Evolutionary conservation across 2,113 vertebrate species (phyloP), one percentile per base, ranked within the genome.

Genomic region (Empidonax alnorum): DNA sequence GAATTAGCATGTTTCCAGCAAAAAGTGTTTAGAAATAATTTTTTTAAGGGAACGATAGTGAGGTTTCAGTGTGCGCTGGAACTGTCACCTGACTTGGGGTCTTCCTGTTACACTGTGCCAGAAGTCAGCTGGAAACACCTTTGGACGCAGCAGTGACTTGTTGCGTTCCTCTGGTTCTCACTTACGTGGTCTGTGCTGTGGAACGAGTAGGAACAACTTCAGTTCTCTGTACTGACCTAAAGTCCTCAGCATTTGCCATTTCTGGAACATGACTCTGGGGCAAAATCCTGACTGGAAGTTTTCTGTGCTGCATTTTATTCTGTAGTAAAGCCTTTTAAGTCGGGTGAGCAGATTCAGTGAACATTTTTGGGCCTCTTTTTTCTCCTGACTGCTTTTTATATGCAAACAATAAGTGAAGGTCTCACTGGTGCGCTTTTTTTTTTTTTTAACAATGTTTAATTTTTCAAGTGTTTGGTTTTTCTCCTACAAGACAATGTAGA

Each of bases 181-280:
- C 22, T 47, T 35, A 21, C 0, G 0, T 27, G 56, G 27, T 47
- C 37, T 61, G 0, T 42, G 18, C 42, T 47, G 8, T 50, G 59
- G 12, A 61, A 79, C 23, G 23, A 71, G 23, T 5, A 67, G 17
- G 59, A 33, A 3, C 16, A 17, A 2, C 30, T 52, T 71, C 56
- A 18, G 44, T 62, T 59, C 47, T 52, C 59, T 74, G 22, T 47
- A 9, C 55, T 30, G 17, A 33, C 49, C 33, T 59, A n/a, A 77
- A 63, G 59, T 35, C 56, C 61, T 78, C 46, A 53, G n/a, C 20
- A 16, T 42, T 68, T 84, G 7, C 21, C 21, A 12, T n/a, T 62
- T 84, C 33, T 66, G 37, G 21, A 77, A 37, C 7, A 2, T 14
- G 39, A 28, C 27, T 84, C 31, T 53, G 84, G 59, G 61, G 37